These are phyloP conservation scores for Peromyscus californicus DNA, from an alignment of 2,113 vertebrate genomes.

Conservation along the genomic window DNA sequence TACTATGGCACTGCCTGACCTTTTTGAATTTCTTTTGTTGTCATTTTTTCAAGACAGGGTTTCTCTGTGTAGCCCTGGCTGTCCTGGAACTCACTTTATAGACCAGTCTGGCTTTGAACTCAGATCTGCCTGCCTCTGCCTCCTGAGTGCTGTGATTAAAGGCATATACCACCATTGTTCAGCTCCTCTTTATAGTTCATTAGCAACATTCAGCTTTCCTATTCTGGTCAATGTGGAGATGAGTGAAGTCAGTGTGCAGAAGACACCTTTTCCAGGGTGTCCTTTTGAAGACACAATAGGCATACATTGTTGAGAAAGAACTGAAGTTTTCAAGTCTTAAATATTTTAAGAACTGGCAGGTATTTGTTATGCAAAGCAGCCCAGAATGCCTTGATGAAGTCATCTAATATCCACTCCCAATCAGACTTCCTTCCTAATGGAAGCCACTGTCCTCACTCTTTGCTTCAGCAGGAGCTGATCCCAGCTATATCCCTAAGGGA, in stretches of 20 bases:
- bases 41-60: not conserved
- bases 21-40: constrained; percentile 3
- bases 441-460: not conserved
- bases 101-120: not conserved
- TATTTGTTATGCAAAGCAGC: not conserved
- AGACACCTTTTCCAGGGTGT: not conserved
- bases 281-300: not conserved
- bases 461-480: not conserved
- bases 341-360: not conserved
- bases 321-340: not conserved
- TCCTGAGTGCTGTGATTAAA: not conserved
- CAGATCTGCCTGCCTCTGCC: not conserved
- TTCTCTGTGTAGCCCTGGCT: not conserved
- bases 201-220: not conserved
- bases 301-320: not conserved
- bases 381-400: not conserved
- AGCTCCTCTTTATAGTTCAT: not conserved
- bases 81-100: not conserved
- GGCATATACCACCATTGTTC: not conserved
- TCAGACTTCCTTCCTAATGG: not conserved
- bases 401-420: not conserved
- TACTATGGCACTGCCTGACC: not conserved
- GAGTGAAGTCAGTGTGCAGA: not conserved
- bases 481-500: not conserved
- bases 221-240: not conserved